Conservation (phyloP, 92 coral and sea anemone species). For the Desmophyllum pertusum region DNA sequence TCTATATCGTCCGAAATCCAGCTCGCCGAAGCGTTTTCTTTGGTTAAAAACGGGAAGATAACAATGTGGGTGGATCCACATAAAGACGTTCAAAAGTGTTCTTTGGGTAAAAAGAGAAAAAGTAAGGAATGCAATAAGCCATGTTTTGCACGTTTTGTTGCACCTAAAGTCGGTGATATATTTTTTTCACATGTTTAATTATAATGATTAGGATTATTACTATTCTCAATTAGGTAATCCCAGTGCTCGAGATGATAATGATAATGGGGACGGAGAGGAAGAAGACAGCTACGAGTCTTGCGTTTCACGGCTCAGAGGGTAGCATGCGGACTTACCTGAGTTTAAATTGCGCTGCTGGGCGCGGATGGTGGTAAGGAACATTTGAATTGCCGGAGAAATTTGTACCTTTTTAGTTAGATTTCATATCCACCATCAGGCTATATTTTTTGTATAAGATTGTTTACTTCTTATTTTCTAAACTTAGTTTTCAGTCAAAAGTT, state of each 20-base stretch:
- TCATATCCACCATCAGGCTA: neutral
- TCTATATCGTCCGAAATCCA: constrained; percentile 20
- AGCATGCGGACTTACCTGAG: neutral
- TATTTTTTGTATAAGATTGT: neutral
- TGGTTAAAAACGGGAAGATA: constrained; percentile 15
- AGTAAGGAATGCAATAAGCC: neutral
- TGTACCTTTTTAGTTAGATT: neutral
- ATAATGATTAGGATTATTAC: too few species aligned
- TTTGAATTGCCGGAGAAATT: neutral
- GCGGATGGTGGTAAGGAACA: constrained; percentile 4
- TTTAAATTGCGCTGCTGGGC: constrained; percentile 19
- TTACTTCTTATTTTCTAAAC: neutral
- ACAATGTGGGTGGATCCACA: constrained; percentile 28
- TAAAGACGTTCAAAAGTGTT: constrained; percentile 5
- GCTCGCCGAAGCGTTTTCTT: constrained; percentile 22
- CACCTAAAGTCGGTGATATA: too few species aligned
- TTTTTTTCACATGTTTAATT: too few species aligned
- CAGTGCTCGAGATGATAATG: neutral
- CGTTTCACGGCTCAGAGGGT: neutral
- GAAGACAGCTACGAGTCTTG: neutral
- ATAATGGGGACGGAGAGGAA: neutral
- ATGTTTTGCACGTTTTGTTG: neutral
- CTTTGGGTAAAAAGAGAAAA: constrained; percentile 18
- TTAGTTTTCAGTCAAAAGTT: constrained; percentile 6
- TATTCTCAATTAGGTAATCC: neutral